Base-by-base conservation (phyloP, 1,140 invertebrate species). In the Eubasilissa regina region DNA sequence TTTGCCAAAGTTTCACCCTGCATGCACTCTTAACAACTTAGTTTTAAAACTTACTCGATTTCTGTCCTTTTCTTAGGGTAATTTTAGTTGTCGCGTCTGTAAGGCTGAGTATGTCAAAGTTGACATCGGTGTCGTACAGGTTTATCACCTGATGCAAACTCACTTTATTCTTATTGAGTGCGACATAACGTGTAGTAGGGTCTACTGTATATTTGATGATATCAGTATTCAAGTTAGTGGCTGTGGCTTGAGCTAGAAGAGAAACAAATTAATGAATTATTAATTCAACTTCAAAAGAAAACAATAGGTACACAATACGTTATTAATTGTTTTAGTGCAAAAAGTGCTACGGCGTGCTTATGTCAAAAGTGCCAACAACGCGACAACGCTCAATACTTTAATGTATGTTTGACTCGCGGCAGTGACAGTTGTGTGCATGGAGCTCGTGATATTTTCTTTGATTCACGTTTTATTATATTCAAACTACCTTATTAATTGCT, bases 211-310 rank as follows among this genome's bases (percentile, higher is more conserved):
- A 99, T 6, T 94, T 91, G 70, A 92, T 92, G 83, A 94, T 94
- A 88, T 98, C 96, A 84, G 97, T 95, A 84, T 95, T 95, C 17
- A 99, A 89, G 86, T 99, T 99, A 86, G 99, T 97, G 0, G 97
- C 97, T 0, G 97, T 99, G 0, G 98, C 99, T 92, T 99, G 98
- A 73, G 94, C 96, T 84, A 96, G 87, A 35, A 95, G 62, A 58
- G 17, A 43, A 3, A 17, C 17, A 60, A n/a, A 25, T 60, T n/a
- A 15, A 60, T 60, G 17, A n/a, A n/a, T 1, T 51, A 13, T 51
- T 51, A 51, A 51, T 13, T 51, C n/a, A n/a, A n/a, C n/a, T n/a
- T n/a, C n/a, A n/a, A n/a, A n/a, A n/a, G n/a, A n/a, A n/a, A n/a
- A n/a, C n/a, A n/a, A n/a, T n/a, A n/a, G n/a, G n/a, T n/a, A n/a